These are phyloP conservation scores for Arrhamphus sclerolepis DNA, from an alignment of 2,797 vertebrate genomes.

Conservation along the genomic window DNA sequence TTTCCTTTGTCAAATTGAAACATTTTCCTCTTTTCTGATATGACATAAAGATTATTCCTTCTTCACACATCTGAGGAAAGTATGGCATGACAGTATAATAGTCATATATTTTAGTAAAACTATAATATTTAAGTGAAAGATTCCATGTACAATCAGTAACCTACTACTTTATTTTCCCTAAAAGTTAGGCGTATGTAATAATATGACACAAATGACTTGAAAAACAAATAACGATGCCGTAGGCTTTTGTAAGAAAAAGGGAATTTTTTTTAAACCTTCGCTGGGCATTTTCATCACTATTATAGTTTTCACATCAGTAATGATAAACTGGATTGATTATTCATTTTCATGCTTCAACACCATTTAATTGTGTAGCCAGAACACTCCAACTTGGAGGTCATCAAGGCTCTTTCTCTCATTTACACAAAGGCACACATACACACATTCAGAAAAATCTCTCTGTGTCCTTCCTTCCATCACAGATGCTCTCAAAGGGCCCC, in stretches of 20 bases:
- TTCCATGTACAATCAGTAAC: conserved; percentile 4
- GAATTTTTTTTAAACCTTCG: conserved; percentile 45
- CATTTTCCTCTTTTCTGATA: conserved; percentile 51
- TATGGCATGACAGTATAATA: no score
- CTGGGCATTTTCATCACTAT: conserved; percentile 45
- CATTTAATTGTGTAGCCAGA: conserved; percentile 77
- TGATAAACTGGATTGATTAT: conserved; percentile 77
- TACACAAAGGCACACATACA: conserved; percentile 49
- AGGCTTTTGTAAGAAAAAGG: conserved; percentile 42
- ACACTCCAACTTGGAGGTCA: conserved; percentile 69
- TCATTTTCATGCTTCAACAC: conserved; percentile 76
- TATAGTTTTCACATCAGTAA: conserved; percentile 73
- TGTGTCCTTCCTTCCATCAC: conserved; percentile 22
- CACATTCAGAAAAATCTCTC: conserved; percentile 29
- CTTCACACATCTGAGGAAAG: conserved; percentile 33
- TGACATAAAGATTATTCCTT: conserved; percentile 35
- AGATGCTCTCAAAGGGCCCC: conserved; percentile 58
- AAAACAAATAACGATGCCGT: conserved; percentile 1
- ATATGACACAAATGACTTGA: conserved; percentile 18
- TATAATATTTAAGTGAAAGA: conserved; percentile 19
- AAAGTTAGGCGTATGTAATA: conserved; percentile 9
- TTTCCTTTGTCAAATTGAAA: conserved; percentile 67
- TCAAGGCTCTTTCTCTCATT: conserved; percentile 67
- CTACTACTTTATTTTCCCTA: background rate
- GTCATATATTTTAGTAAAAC: conserved; percentile 21